Base-by-base conservation (phyloP, 2,113 vertebrate species). In the Prietella phreatophila region DNA sequence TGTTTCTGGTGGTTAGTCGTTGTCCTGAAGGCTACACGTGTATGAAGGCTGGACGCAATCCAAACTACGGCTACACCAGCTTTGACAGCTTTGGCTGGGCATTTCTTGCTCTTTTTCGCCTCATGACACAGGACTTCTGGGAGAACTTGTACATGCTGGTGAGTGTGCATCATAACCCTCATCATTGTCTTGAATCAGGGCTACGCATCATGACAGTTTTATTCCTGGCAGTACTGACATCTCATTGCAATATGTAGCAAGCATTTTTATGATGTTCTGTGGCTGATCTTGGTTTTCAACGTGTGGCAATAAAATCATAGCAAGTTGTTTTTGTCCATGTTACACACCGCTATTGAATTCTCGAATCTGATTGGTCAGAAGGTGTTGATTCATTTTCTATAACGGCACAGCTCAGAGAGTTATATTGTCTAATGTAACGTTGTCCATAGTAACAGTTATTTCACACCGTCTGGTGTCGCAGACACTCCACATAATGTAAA, bases 101-200 rank as follows among this genome's bases (percentile, higher is more conserved):
- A 85, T 99, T 99, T 84, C 96, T 99, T 92, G 97, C 98, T 88
- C 94, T 99, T 0, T 99, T 99, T 93, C 97, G 98, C 85, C 97
- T 99, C 93, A 99, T 99, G 98, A 99, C 98, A 91, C 98, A 99
- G 93, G 98, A 99, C 92, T 99, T 96, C 30, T 99, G 98, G 98
- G 98, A 99, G 91, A 99, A 99, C 94, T 95, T 99, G 85, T 99
- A 99, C 93, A 97, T 98, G 60, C 93, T 99, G 95, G 98, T 99
- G 82, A 89, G 90, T 78, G 81, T 82, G 11, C 33, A 82, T 82
- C 33, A 69, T 55, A 36, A 36, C 2, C 36, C 1, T 36, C 36
- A 36, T 36, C 36, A 63, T 63, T 58, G 30, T 39, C 11, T 15
- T 39, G 2, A 82, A 25, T 82, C 61, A 61, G 19, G 20, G 33